Evolutionary conservation across 2,113 vertebrate genomes (phyloP).

Genomic region (Talpa occidentalis): DNA sequence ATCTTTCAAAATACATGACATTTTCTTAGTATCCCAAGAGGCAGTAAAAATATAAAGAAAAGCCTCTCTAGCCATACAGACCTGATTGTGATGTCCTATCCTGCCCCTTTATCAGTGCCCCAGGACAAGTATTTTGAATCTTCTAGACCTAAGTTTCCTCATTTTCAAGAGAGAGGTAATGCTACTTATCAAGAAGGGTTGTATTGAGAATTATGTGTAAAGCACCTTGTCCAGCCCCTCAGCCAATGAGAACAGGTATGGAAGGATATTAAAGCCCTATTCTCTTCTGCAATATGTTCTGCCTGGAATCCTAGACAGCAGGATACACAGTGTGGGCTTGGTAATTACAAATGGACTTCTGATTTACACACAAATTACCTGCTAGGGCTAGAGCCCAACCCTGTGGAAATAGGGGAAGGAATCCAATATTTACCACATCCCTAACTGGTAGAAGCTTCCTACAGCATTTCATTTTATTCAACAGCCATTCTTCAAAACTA

Average conservation of each 20-base stretch:
- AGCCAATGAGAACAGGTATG: background rate
- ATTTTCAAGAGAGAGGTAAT: background rate
- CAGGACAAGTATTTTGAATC: background rate
- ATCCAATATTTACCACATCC: background rate
- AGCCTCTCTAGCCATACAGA: background rate
- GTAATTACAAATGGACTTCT: background rate
- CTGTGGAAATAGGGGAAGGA: background rate
- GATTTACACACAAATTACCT: background rate
- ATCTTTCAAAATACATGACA: background rate
- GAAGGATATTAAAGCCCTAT: background rate
- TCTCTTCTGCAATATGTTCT: background rate
- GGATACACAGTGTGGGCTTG: background rate
- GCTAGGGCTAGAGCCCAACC: background rate
- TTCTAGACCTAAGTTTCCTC: background rate
- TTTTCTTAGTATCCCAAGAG: slow-evolving; percentile 18
- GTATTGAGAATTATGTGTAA: background rate
- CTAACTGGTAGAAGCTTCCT: background rate
- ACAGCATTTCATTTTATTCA: background rate
- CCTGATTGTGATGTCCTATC: background rate
- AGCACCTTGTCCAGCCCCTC: background rate
- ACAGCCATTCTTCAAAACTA: background rate
- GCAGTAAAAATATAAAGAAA: background rate
- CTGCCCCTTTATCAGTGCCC: background rate
- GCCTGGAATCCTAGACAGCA: background rate
- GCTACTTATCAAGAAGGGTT: background rate